A percentile compares a stretch with the other conserved stretches of the same genome.
phyloP scores from a whole-genome alignment of 2,888 invertebrate genomes.

The Rutpela maculata region DNA sequence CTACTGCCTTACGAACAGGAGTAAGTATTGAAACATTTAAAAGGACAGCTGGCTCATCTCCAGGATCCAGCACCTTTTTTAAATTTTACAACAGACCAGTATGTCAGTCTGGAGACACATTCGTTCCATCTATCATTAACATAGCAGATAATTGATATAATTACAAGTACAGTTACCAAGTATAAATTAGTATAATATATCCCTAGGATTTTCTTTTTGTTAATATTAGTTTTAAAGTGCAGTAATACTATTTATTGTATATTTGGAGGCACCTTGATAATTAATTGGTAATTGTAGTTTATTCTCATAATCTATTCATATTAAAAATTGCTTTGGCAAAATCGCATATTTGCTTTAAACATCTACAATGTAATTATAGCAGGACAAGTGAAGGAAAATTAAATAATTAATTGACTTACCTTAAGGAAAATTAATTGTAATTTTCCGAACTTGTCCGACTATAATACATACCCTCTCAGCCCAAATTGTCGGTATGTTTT shows the following conservation, averaged over 20 bases:
- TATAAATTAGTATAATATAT: too few species aligned
- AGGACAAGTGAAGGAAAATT: conserved; percentile 32
- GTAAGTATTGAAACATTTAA: conserved; percentile 13
- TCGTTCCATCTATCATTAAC: conserved; percentile 19
- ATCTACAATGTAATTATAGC: conserved; percentile 26
- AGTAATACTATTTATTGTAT: too few species aligned
- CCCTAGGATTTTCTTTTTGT: too few species aligned
- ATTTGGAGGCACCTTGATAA: too few species aligned
- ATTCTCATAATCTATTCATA: not conserved
- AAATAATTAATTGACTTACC: conserved; percentile 24
- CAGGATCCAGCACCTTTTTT: conserved; percentile 27
- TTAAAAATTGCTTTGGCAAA: conserved; percentile 17
- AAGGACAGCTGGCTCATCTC: conserved; percentile 29
- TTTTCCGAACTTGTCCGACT: conserved; percentile 26
- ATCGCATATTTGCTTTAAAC: conserved; percentile 22
- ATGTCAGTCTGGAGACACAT: conserved; percentile 11
- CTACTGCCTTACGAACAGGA: conserved; percentile 12
- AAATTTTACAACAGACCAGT: conserved; percentile 37
- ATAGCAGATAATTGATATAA: too few species aligned
- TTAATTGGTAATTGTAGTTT: not conserved
- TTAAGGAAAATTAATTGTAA: conserved; percentile 24
- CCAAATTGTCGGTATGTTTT: not conserved
- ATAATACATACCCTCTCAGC: conserved; percentile 16
- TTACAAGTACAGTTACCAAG: too few species aligned
- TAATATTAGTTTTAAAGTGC: too few species aligned